A percentile compares a stretch with the other conserved stretches of the same genome.
Evolutionary conservation across 2,113 vertebrate genomes (phyloP).

Genomic region (Gnathonemus longibarbis): DNA sequence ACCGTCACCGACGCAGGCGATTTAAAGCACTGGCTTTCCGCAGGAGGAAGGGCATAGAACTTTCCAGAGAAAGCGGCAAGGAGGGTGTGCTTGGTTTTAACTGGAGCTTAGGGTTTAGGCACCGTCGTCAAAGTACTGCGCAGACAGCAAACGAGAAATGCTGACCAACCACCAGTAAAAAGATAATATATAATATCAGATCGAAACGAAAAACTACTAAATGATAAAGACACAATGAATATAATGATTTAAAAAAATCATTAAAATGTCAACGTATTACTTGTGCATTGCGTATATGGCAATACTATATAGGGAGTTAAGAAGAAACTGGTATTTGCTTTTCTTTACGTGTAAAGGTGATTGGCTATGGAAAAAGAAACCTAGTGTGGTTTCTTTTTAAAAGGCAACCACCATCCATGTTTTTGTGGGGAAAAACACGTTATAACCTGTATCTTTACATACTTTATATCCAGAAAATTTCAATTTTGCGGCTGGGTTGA

Average conservation of each 20-base stretch:
- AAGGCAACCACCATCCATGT: not conserved
- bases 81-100: not conserved
- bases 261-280: not conserved
- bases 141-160: not conserved
- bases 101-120: not conserved
- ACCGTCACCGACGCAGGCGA: not conserved
- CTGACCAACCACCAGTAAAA: not conserved
- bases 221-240: not conserved
- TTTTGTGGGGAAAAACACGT: not conserved
- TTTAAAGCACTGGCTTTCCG: conserved; percentile 10
- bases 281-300: not conserved
- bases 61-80: conserved; percentile 55
- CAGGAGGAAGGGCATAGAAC: conserved; percentile 54
- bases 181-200: not conserved
- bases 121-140: not conserved
- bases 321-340: not conserved
- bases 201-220: not conserved
- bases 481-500: not conserved
- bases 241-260: not conserved
- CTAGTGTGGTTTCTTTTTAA: not conserved
- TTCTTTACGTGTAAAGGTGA: not conserved
- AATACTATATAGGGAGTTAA: not conserved
- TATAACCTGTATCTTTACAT: not conserved
- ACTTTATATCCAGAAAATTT: not conserved
- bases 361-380: not conserved